phyloP scores from a whole-genome alignment of 2,888 invertebrate genomes.

The Lutraria lutraria region DNA sequence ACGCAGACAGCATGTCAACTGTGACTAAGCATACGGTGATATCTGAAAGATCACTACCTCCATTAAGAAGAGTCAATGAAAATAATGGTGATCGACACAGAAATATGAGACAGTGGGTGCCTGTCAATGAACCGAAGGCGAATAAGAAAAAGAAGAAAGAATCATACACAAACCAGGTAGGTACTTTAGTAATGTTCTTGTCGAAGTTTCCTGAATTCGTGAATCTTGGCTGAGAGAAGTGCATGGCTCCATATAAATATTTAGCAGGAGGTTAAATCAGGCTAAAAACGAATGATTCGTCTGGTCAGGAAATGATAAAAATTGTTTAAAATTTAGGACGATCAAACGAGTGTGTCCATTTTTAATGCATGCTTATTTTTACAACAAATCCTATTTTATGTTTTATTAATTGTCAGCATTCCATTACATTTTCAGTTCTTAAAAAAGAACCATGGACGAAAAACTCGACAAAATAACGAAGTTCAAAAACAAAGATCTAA shows the following conservation, averaged over 20 bases:
- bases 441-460: conserved; percentile 67
- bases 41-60: conserved; percentile 65
- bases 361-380: too few relatives aligned
- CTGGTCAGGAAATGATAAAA: too few relatives aligned
- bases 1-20: conserved; percentile 74
- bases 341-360: too few relatives aligned
- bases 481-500: conserved; percentile 47
- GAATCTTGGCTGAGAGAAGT: too few relatives aligned
- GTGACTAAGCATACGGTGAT: conserved; percentile 73
- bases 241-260: too few relatives aligned
- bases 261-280: too few relatives aligned
- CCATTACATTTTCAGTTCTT: conserved; percentile 52
- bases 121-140: conserved; percentile 57
- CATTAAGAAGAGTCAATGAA: conserved; percentile 60
- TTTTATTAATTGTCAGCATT: not conserved
- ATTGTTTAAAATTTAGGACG: too few relatives aligned
- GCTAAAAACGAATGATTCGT: too few relatives aligned
- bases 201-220: too few relatives aligned
- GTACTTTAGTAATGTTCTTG: not conserved
- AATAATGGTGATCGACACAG: conserved; percentile 52
- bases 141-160: conserved; percentile 63
- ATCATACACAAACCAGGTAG: conserved; percentile 70
- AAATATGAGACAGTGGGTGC: conserved; percentile 62
- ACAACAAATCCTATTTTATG: not conserved
- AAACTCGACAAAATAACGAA: conserved; percentile 42